These are phyloP conservation scores for Caenorhabditis latens DNA, from an alignment of 1,140 invertebrate species.

Conservation along the genomic window DNA sequence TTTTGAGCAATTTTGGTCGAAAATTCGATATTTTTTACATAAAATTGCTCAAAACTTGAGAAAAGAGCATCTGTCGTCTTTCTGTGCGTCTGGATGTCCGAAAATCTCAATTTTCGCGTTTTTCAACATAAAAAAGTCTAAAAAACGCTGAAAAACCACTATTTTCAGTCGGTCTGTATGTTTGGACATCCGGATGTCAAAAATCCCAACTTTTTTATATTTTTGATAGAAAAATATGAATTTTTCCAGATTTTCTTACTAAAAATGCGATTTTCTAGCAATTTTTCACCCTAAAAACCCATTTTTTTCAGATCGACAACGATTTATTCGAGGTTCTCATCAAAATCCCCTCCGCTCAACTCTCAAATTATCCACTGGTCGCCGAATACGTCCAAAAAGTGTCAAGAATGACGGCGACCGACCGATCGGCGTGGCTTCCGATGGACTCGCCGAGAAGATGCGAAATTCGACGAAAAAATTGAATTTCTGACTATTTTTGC, in stretches of 20 bases:
- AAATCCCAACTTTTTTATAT: too few species aligned
- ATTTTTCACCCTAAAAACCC: not conserved
- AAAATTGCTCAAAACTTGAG: too few species aligned
- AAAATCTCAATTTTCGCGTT: too few species aligned
- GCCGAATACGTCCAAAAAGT: conserved; percentile 21
- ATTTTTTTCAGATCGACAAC: conserved; percentile 33
- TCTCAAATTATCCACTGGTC: not conserved
- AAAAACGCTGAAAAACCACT: too few species aligned
- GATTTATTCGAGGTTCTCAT: conserved; percentile 18
- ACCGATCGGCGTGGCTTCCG: not conserved
- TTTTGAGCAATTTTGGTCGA: too few species aligned
- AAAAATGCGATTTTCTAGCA: not conserved
- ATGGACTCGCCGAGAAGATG: conserved; percentile 9
- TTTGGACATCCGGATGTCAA: too few species aligned
- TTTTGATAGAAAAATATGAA: too few species aligned
- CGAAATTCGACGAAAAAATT: not conserved
- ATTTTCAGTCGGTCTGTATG: too few species aligned
- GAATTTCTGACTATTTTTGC: not conserved
- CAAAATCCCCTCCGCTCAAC: not conserved
- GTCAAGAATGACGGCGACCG: not conserved
- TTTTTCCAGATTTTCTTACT: not conserved
- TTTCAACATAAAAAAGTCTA: too few species aligned
- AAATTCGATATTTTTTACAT: too few species aligned
- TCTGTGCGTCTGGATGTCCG: too few species aligned
- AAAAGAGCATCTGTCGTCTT: too few species aligned